These are phyloP conservation scores for Gymnobelideus leadbeateri DNA, from an alignment of 2,113 vertebrate genomes.

Conservation along the genomic window DNA sequence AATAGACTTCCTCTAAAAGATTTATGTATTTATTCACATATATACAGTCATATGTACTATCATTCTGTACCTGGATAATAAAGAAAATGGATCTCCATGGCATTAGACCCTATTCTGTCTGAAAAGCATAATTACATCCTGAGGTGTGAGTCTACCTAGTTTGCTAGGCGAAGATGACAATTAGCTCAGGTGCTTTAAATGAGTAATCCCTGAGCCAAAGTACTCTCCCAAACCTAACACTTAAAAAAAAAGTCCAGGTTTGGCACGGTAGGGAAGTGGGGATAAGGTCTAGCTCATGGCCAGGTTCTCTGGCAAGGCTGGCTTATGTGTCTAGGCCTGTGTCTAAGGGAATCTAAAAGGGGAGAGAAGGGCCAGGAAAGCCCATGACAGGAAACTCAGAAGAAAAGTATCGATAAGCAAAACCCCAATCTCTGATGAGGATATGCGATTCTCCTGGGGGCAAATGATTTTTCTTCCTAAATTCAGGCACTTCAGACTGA, in stretches of 20 bases:
- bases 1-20: not conserved
- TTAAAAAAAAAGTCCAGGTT: slow-evolving; percentile 17
- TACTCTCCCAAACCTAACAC: not conserved
- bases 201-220: not conserved
- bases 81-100: not conserved
- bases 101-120: not conserved
- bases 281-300: not conserved
- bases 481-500: not conserved
- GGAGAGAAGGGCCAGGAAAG: not conserved
- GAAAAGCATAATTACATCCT: slow-evolving; percentile 1
- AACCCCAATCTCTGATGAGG: not conserved
- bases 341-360: not conserved
- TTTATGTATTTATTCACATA: not conserved
- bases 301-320: not conserved
- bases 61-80: not conserved
- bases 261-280: not conserved
- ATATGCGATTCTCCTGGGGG: not conserved
- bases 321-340: not conserved
- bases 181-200: not conserved
- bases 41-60: not conserved
- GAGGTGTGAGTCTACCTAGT: not conserved
- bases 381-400: not conserved
- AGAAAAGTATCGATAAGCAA: not conserved
- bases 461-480: not conserved
- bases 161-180: not conserved